Base-by-base conservation (phyloP, 2,888 invertebrate species). In the Polydrusus cervinus region DNA sequence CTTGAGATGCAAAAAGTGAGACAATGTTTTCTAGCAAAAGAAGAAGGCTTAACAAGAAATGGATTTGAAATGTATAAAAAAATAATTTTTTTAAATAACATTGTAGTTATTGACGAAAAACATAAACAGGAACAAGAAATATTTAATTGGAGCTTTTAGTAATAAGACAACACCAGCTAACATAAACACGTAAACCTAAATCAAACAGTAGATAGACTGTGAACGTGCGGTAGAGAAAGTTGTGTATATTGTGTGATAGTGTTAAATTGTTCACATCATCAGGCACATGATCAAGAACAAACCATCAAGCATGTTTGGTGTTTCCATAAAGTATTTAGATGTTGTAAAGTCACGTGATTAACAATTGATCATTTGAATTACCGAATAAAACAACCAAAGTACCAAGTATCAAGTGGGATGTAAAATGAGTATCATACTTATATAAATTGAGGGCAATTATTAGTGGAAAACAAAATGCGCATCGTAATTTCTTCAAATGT, bases 211-310 rank as follows among this genome's bases (percentile, higher is more conserved):
- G 71, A 16, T 65, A 66, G 68, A 68, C 72, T 76, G 81, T 80
- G 79, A 76, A 80, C 69, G 82, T 82, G 82, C 80, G 81, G 68
- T 75, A 75, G 75, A 80, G 81, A 81, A 80, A 80, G 80, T 78
- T 80, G 81, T 68, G 74, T 68, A 68, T 64, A 34, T 34, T 34
- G 65, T 66, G 70, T 71, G 76, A 76, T 76, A 67, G 71, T 75
- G 57, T 51, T 51, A 68, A 55, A 68, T 80, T 82, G 78, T 82
- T 83, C 80, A 81, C 79, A 80, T 83, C 82, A 84, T 84, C 83
- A 81, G 83, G 83, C 84, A 84, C 84, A 83, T 84, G 80, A 83
- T 83, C 83, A 83, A 83, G 82, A 82, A 77, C 73, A 74, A 79
- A 78, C 76, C 79, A 79, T 80, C 78, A 78, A 83, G 82, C 83